Conservation (phyloP, 2,797 vertebrate genomes). For the Sebastes paucispinis region DNA sequence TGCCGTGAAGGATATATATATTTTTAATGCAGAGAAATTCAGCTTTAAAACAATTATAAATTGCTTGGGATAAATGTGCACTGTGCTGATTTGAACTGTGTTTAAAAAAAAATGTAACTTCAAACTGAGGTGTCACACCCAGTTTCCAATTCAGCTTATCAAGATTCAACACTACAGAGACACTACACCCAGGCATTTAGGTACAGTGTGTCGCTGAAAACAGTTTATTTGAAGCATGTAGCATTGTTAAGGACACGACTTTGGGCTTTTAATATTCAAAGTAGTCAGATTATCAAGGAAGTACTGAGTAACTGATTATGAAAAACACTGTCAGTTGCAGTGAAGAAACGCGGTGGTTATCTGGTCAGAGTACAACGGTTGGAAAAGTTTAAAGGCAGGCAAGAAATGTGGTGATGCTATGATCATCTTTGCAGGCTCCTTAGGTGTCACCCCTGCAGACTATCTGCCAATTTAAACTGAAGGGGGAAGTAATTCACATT, state of each 20-base stretch:
- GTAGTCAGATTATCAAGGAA: background rate
- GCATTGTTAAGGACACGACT: background rate
- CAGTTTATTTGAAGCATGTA: background rate
- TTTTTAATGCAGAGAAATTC: background rate
- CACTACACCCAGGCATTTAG: background rate
- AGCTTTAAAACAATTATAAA: background rate
- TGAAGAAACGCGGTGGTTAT: background rate
- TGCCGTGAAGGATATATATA: background rate
- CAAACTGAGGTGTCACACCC: background rate
- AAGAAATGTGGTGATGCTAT: fast-evolving
- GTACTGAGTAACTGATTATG: background rate
- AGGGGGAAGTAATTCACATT: background rate
- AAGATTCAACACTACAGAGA: background rate
- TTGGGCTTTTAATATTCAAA: background rate
- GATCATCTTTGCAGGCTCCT: background rate
- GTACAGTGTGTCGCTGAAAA: background rate
- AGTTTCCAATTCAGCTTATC: background rate
- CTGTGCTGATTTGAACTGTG: background rate
- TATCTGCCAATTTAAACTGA: background rate
- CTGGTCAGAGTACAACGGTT: background rate
- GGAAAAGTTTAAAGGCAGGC: background rate
- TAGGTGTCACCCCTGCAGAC: background rate
- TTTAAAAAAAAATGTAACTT: background rate
- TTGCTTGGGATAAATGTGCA: background rate
- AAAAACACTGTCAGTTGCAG: background rate